Percentiles rank a stretch among this genome's conserved stretches.
phyloP scores from a whole-genome alignment of 1,140 invertebrate species.

The Episyrphus balteatus region DNA sequence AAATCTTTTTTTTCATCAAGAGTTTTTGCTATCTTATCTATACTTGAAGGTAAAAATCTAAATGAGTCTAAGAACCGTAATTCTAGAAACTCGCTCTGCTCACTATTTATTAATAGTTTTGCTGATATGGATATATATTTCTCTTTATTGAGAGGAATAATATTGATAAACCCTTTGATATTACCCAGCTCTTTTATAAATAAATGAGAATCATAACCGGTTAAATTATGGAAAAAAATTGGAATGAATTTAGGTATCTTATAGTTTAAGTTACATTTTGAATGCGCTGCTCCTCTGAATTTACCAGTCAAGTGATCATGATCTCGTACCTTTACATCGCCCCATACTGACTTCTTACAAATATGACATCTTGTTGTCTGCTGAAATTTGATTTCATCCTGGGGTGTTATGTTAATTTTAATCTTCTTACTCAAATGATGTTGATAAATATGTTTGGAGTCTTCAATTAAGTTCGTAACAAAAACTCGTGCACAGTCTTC shows the following conservation, averaged over 20 bases:
- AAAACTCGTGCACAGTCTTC: background rate
- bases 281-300: slow-evolving; percentile 19
- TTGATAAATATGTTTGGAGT: background rate
- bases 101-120: slow-evolving; percentile 7
- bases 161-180: slow-evolving; percentile 13
- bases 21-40: slow-evolving; percentile 12
- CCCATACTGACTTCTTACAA: too few relatives aligned
- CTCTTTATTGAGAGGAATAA: slow-evolving; percentile 31
- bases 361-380: too few relatives aligned
- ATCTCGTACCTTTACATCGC: too few relatives aligned
- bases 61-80: slow-evolving; percentile 27
- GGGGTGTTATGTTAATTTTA: background rate
- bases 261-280: slow-evolving; percentile 21
- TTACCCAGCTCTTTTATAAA: too few relatives aligned
- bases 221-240: slow-evolving; percentile 33
- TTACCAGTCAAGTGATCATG: slow-evolving; percentile 17
- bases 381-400: background rate
- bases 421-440: background rate
- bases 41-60: slow-evolving; percentile 17
- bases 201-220: slow-evolving; percentile 32
- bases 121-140: slow-evolving; percentile 17
- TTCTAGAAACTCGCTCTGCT: slow-evolving; percentile 6
- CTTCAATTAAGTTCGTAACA: background rate
- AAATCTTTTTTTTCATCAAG: slow-evolving; percentile 24
- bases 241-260: slow-evolving; percentile 18